These are phyloP conservation scores for Dynastes tityus DNA, from an alignment of 2,888 invertebrate species.

Conservation along the genomic window DNA sequence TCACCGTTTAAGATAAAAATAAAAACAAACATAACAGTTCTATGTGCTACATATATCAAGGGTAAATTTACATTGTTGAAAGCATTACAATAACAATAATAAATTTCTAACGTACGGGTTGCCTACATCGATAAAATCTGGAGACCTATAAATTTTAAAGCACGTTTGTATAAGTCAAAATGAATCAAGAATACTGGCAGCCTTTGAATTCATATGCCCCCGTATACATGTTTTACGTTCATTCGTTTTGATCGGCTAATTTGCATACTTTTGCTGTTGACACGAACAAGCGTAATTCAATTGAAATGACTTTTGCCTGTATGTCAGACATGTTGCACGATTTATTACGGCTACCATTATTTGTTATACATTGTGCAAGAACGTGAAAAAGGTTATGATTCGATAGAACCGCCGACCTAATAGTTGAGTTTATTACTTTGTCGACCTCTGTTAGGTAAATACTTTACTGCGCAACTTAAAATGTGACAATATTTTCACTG, in stretches of 20 bases:
- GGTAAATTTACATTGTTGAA: background rate
- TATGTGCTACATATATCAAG: too few relatives aligned
- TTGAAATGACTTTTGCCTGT: conserved; percentile 18
- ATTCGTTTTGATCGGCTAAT: conserved; percentile 37
- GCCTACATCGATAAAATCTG: conserved; percentile 21
- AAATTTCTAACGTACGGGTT: background rate
- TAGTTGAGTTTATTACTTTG: conserved; percentile 5
- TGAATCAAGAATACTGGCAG: background rate
- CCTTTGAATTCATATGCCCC: background rate
- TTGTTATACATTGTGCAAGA: conserved; percentile 28
- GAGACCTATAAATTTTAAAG: conserved; percentile 20
- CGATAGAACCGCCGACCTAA: conserved; percentile 13
- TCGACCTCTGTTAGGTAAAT: conserved; percentile 2
- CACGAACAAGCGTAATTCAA: conserved; percentile 32
- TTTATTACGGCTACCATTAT: conserved; percentile 26
- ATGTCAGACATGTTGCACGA: conserved; percentile 15
- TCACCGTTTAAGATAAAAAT: too few relatives aligned
- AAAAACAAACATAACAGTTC: too few relatives aligned
- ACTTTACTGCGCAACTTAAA: background rate
- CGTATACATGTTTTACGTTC: conserved; percentile 23
- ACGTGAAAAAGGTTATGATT: conserved; percentile 27
- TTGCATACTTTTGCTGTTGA: conserved; percentile 35
- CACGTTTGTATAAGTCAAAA: conserved; percentile 10
- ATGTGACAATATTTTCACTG: background rate
- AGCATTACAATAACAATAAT: background rate